Percentiles rank a stretch among this genome's conserved stretches.
Evolutionary conservation across 2,888 invertebrate species (phyloP).

Genomic region (Chymomyza procnemis): DNA sequence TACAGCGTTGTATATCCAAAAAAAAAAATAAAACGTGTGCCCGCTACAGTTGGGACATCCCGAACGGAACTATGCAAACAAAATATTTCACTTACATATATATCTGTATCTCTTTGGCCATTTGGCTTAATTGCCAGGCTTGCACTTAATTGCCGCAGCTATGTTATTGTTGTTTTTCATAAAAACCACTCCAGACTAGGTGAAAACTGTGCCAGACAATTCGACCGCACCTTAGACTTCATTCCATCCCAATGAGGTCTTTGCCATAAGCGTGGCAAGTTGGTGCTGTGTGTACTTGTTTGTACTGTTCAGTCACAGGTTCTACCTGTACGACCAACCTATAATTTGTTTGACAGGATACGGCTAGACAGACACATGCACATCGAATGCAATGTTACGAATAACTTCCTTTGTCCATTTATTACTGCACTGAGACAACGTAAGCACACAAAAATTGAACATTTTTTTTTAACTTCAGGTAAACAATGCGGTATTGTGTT

Average conservation of each 20-base stretch:
- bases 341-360: slow-evolving; percentile 68
- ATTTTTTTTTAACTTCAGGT: neutral
- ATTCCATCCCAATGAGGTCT: slow-evolving; percentile 17
- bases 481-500: neutral
- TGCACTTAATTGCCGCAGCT: neutral
- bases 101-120: slow-evolving; percentile 1
- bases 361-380: slow-evolving; percentile 35
- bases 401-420: neutral
- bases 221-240: neutral
- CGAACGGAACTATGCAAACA: slow-evolving; percentile 34
- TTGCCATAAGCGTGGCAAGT: slow-evolving; percentile 60
- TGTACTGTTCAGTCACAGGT: slow-evolving; percentile 10
- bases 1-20: no score
- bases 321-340: slow-evolving; percentile 49
- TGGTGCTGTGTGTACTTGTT: slow-evolving; percentile 18
- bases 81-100: no score
- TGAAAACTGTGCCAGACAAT: neutral
- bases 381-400: neutral
- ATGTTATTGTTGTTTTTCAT: neutral
- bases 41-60: slow-evolving; percentile 8
- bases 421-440: neutral
- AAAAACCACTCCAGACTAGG: neutral
- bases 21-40: slow-evolving; percentile 31
- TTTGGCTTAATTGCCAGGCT: slow-evolving; percentile 50
- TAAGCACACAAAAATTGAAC: neutral